Evolutionary conservation across 1,140 invertebrate species (phyloP).

Genomic region (Drosophila nasuta): DNA sequence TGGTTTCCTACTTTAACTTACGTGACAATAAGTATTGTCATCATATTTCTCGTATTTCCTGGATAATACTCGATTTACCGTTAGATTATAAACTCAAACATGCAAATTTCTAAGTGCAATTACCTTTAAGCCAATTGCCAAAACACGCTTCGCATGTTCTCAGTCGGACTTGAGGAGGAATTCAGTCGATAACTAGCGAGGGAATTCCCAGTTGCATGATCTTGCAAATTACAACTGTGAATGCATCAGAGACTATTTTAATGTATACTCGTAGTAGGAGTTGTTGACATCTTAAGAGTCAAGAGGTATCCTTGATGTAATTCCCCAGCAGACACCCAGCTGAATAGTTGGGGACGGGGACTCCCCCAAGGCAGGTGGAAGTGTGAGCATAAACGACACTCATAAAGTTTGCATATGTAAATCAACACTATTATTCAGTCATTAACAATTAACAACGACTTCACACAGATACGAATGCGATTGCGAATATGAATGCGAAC

Average conservation of each 20-base stretch:
- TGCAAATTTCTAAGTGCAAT: constrained; percentile 12
- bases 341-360: neutral
- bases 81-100: neutral
- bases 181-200: neutral
- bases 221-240: constrained; percentile 7
- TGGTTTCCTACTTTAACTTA: neutral
- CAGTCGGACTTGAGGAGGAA: neutral
- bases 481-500: neutral
- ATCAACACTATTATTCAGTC: neutral
- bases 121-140: neutral
- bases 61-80: neutral
- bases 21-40: neutral
- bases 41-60: neutral
- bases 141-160: constrained; percentile 33
- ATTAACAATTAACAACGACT: neutral
- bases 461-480: too few species aligned
- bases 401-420: constrained; percentile 5
- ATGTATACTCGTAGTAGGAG: neutral
- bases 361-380: neutral
- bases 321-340: neutral
- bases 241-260: neutral
- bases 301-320: constrained; percentile 13
- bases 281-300: neutral
- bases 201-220: constrained; percentile 22
- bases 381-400: neutral